Base-by-base conservation (phyloP, 2,797 vertebrate genomes). In the Cottoperca gobio region DNA sequence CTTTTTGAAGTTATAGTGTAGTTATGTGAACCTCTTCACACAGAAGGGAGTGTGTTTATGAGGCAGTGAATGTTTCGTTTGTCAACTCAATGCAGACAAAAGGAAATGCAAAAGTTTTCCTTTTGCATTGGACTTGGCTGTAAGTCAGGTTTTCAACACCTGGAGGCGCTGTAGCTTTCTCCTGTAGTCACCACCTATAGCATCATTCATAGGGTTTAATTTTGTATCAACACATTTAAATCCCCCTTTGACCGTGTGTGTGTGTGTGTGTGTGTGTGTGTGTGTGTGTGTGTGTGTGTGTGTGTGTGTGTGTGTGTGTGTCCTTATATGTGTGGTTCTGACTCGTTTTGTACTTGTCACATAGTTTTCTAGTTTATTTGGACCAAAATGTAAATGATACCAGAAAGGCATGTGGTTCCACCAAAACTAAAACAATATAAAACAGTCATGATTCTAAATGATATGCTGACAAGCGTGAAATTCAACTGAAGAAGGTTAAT, bases 101-200 rank as follows among this genome's bases (percentile, higher is more conserved):
- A 14, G 2, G 3, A 37, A 33, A 17, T 4, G 8, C 2, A 8
- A n/a, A 39, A 2, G 4, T n/a, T n/a, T n/a, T n/a, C n/a, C n/a
- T n/a, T n/a, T n/a, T n/a, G n/a, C n/a, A n/a, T n/a, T n/a, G n/a
- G n/a, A n/a, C n/a, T n/a, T n/a, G 14, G 1, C 4, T 73, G 61
- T 52, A 23, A 8, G 6, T 49, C 5, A 1, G 2, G 5, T 71
- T 55, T 23, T 17, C 1, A 65, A 72, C 90, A 75, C 83, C 0
- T 64, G 85, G 63, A 58, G 83, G 73, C 85, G 86, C 83, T 83
- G 70, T 63, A 59, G 80, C 11, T 70, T 16, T 70, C 23, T 46
- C 23, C 12, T 69, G 13, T 1, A 19, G n/a, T 48, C 48, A 6
- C 40, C 58, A 39, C 49, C 21, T 37, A 12, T 49, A 55, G 33